phyloP scores from a whole-genome alignment of 2,113 vertebrate genomes.

The Corapipo altera region DNA sequence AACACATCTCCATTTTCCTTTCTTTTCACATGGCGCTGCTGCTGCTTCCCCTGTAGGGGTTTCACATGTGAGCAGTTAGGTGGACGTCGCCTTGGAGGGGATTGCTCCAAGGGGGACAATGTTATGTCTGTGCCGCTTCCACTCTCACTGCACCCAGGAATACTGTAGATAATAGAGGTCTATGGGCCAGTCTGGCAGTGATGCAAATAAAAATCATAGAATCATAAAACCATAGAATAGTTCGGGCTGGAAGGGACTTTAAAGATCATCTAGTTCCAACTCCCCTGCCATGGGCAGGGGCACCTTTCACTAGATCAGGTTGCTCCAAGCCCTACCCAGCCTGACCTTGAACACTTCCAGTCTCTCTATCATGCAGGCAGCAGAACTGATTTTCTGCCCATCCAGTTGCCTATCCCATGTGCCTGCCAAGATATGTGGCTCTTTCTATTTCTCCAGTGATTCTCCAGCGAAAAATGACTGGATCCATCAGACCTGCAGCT shows the following conservation, averaged over 20 bases:
- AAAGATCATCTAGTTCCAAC: background rate
- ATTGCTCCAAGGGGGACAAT: background rate
- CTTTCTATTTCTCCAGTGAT: background rate
- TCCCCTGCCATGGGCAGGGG: background rate
- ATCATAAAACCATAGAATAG: background rate
- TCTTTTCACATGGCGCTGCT: background rate
- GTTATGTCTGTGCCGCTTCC: background rate
- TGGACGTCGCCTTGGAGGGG: background rate
- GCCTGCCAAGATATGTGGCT: background rate
- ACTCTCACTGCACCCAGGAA: background rate
- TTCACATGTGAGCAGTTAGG: background rate
- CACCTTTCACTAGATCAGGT: background rate
- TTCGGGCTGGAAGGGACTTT: background rate
- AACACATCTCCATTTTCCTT: rapidly evolving
- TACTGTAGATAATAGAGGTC: background rate
- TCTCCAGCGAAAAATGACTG: background rate
- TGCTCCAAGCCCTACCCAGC: background rate
- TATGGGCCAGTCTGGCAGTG: background rate
- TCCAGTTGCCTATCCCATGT: background rate
- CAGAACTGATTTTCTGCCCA: background rate
- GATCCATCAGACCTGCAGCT: background rate
- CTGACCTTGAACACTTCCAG: background rate
- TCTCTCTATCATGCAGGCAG: background rate
- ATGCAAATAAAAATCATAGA: background rate
- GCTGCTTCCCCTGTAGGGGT: background rate